Evolutionary conservation across 2,797 vertebrate genomes (phyloP).

Genomic region (Betta splendens): DNA sequence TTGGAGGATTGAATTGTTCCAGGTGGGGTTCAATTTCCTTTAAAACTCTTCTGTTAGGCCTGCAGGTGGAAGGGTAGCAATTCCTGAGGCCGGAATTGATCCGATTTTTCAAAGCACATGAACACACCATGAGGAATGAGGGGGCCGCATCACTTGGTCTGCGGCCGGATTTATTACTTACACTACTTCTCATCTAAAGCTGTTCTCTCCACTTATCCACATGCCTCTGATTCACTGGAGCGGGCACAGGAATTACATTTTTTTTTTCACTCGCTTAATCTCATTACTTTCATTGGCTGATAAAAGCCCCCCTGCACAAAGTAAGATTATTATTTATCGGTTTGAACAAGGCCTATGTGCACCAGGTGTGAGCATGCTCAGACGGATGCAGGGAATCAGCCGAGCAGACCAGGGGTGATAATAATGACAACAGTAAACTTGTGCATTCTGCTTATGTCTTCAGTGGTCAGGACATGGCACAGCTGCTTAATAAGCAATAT

Average conservation of each 20-base stretch:
- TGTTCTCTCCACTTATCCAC: slow-evolving; percentile 47
- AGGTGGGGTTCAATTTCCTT: slow-evolving; percentile 72
- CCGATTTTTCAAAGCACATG: slow-evolving; percentile 52
- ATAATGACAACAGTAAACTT: slow-evolving; percentile 36
- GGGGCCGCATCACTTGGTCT: slow-evolving; percentile 35
- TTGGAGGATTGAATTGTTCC: slow-evolving; percentile 74
- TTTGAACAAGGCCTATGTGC: slow-evolving; percentile 44
- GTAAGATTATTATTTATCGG: slow-evolving; percentile 61
- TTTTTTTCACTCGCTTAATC: slow-evolving; percentile 50
- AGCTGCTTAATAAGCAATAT: slow-evolving; percentile 68
- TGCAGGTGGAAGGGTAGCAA: slow-evolving; percentile 71
- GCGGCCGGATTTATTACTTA: slow-evolving; percentile 55
- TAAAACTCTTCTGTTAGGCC: slow-evolving; percentile 61
- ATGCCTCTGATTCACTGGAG: slow-evolving; percentile 62
- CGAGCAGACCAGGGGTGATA: slow-evolving; percentile 31
- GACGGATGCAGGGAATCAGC: slow-evolving; percentile 23
- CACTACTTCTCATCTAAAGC: slow-evolving; percentile 49
- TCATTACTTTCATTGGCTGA: slow-evolving; percentile 67
- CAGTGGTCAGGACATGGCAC: slow-evolving; percentile 33
- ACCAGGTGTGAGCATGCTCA: slow-evolving; percentile 29
- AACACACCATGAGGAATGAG: slow-evolving; percentile 46
- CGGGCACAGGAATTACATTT: slow-evolving; percentile 45
- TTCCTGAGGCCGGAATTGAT: slow-evolving; percentile 66
- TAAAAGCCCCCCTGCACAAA: slow-evolving; percentile 58
- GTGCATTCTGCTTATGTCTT: slow-evolving; percentile 43